Conservation (phyloP, 2,888 invertebrate species). For the Phytoseiulus persimilis region DNA sequence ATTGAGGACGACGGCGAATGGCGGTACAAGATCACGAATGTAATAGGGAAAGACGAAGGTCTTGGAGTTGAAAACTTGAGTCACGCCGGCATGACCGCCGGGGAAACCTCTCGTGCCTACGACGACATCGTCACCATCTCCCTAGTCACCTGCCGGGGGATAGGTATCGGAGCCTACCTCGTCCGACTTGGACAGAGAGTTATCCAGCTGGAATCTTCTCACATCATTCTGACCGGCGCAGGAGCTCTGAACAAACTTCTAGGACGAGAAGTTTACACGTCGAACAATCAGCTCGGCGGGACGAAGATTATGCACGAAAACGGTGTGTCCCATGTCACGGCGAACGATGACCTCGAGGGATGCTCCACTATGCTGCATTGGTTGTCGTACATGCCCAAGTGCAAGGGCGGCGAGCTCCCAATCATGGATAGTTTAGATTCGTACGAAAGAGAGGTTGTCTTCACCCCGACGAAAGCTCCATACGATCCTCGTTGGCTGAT, state of each 20-base stretch:
- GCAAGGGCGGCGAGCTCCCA: conserved; percentile 59
- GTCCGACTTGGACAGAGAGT: conserved; percentile 81
- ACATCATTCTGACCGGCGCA: conserved; percentile 87
- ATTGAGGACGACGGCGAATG: conserved; percentile 88
- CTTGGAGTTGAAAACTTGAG: conserved; percentile 89
- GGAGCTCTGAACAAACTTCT: conserved; percentile 89
- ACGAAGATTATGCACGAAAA: conserved; percentile 98
- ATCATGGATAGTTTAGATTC: conserved; percentile 67
- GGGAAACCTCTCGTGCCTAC: conserved; percentile 91
- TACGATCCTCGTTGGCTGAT: conserved; percentile 93
- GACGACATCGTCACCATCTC: conserved; percentile 85
- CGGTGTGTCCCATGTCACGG: conserved; percentile 88
- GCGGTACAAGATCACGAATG: conserved; percentile 80
- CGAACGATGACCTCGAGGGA: conserved; percentile 81
- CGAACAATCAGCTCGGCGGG: conserved; percentile 95
- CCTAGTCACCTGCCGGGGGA: conserved; percentile 88
- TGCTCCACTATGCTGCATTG: conserved; percentile 75
- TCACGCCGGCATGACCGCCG: conserved; percentile 88
- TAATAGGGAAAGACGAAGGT: conserved; percentile 88
- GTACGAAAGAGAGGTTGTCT: conserved; percentile 71
- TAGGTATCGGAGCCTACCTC: conserved; percentile 93
- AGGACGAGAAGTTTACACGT: conserved; percentile 95
- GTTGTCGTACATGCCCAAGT: conserved; percentile 85
- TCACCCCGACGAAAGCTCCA: conserved; percentile 76
- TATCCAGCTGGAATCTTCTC: conserved; percentile 90